Evolutionary conservation across 2,113 vertebrate species (phyloP), one percentile per base, ranked within the genome.

Genomic region (Sitta europaea): DNA sequence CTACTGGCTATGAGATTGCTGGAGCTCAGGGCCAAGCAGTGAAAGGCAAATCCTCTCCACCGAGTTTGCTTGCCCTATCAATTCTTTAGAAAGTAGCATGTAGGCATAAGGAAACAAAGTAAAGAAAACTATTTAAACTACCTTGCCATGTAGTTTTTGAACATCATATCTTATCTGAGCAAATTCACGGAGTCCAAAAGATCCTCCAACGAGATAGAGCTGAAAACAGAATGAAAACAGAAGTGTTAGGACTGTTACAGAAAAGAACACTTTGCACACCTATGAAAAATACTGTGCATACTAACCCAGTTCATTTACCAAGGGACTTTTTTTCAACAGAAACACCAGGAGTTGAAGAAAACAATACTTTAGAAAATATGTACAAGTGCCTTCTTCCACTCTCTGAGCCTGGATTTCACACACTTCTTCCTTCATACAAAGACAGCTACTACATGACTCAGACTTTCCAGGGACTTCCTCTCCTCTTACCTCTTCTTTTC

Each of bases 171-270:
- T 98, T 85, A 99, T 99, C 84, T 99, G 99, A 87, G 99, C 95
- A 93, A 99, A 99, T 85, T 99, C 99, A 67, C 98, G 97, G 75
- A 99, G 98, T 72, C 99, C 99, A 88, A 99, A 99, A 72, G 99
- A 99, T 66, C 99, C 99, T 81, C 99, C 99, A 48, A 99, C 77
- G 70, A 99, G 66, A 84, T 99, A 98, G 50, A 99, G 59, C 99
- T 99, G 94, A 92, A 98, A 98, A 40, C 11, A 91, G 62, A 96
- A 94, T n/a, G 24, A 65, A 95, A 66, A 68, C 13, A 81, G 40
- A 47, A 0, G 0, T 13, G 23, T 90, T 73, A 95, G 53, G 45
- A 68, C 29, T 88, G 24, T 1, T 16, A n/a, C 0, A 0, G 35
- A 79, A 92, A 73, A 76, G 16, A 68, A 54, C 1, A 0, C 23